Base-by-base conservation (phyloP, 1,140 invertebrate genomes). In the Acromyrmex charruanus region DNA sequence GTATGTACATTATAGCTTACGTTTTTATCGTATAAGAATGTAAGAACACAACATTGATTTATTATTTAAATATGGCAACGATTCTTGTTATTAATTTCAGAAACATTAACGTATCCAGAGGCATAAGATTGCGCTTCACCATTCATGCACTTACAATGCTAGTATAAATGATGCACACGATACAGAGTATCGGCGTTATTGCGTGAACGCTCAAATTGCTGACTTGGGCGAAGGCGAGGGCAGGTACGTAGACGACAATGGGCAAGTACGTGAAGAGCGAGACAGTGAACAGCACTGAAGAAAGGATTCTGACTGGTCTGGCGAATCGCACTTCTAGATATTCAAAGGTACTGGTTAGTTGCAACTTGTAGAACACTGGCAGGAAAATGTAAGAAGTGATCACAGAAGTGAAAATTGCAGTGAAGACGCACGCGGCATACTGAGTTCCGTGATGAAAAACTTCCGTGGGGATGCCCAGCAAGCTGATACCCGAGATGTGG, bases 81-180 rank as follows among this genome's bases (percentile, higher is more conserved):
- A 35, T 25, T 71, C 10, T 18, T 51, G 49, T 71, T 14, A 12
- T 71, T 49, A 28, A 55, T 16, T 51, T 51, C 49, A 16, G 53
- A 55, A 18, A 55, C 5, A n/a, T 55, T 55, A 55, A 53, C 4
- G 16, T 44, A 44, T 53, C 49, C 14, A 16, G 18, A 39, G 31
- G 12, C 0, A 10, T 39, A 21, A 66, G 16, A 39, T 10, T 25
- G 3, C 3, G 3, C 3, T 63, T 51, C 4, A 51, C 1, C 4
- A 51, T 51, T 51, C 4, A 18, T 28, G 71, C 44, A 92, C 95
- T 96, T 93, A 97, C 97, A 55, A 98, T 93, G 39, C 97, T 96
- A 5, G 97, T 98, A 88, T 98, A 98, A 85, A 98, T 97, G 6
- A 97, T 97, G 93, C 97, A 98, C 16, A 97, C 96, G 6, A 96